Conservation (phyloP, 2,797 vertebrate genomes). For the Microhierax caerulescens region DNA sequence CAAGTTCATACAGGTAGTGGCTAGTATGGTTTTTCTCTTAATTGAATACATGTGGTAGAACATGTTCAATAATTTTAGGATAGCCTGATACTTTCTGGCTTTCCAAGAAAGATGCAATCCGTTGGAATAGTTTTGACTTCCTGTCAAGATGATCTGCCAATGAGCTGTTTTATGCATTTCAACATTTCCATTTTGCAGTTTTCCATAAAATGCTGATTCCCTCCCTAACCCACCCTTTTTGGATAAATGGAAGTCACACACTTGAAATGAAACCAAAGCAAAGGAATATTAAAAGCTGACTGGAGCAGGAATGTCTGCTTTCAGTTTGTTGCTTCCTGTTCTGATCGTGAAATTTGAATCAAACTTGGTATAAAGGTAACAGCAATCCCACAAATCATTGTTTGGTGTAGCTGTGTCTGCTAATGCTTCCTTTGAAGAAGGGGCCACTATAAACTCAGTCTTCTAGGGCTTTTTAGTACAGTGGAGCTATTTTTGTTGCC, state of each 20-base stretch:
- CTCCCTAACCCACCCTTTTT: neutral
- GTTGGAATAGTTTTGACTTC: neutral
- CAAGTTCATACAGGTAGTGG: neutral
- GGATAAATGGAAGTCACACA: neutral
- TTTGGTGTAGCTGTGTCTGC: neutral
- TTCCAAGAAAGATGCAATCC: neutral
- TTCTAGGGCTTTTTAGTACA: neutral
- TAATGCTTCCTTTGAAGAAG: neutral
- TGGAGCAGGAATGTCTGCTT: constrained; percentile 19
- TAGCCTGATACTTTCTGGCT: neutral
- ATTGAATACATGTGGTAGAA: neutral
- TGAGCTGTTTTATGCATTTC: neutral
- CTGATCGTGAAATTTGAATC: constrained; percentile 3
- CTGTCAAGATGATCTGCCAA: neutral
- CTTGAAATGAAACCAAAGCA: constrained; percentile 38
- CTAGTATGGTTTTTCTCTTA: neutral
- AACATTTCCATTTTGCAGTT: constrained; percentile 7
- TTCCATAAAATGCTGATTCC: neutral
- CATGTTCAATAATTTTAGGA: neutral
- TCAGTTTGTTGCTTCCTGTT: constrained; percentile 33
- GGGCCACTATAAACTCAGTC: neutral
- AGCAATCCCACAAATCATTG: neutral
- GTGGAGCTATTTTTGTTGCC: neutral
- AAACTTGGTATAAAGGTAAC: neutral
- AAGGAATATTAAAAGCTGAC: neutral